Base-by-base conservation (phyloP, 2,797 vertebrate genomes). In the Acanthurus tractus region DNA sequence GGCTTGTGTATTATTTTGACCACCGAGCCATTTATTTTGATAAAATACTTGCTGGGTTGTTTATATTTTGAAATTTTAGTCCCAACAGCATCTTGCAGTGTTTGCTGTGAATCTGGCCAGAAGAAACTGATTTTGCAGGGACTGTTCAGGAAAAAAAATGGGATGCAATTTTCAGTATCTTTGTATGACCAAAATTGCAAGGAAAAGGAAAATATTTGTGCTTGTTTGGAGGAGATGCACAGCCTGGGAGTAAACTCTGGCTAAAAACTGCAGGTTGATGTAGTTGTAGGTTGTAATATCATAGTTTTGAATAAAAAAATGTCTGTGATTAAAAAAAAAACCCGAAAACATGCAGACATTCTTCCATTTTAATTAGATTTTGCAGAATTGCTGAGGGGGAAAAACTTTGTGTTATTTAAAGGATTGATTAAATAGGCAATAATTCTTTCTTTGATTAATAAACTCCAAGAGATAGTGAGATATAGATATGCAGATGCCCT, bases 1-100 rank as follows among this genome's bases (percentile, higher is more conserved):
- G 20, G 20, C 0, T 40, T 48, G 45, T 8, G 52, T 62, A 20
- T 25, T 46, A n/a, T 62, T 62, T 25, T 42, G 12, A 23, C 18
- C n/a, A 63, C n/a, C 29, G 3, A 34, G 29, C 29, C 29, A 34
- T 34, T 34, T 34, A 34, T 34, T 34, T 34, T 34, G 29, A 34
- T 34, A 34, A 34, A 34, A 34, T 34, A n/a, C 18, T 61, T 44
- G 54, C 66, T 50, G 23, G 18, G 49, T 42, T 72, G 68, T 83
- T 68, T 40, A 23, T 50, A 36, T 62, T 62, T 46, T 20, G 15
- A 62, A 66, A 46, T 55, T 15, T 61, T 3, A 34, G 3, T 56
- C 53, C 38, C 38, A 40, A 2, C 8, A 40, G 38, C 8, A 40
- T 40, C 11, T 46, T 46, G 44, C n/a, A 42, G 54, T 12, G 12